Conservation (phyloP, 2,113 vertebrate genomes). For the Cercocebus atys region DNA sequence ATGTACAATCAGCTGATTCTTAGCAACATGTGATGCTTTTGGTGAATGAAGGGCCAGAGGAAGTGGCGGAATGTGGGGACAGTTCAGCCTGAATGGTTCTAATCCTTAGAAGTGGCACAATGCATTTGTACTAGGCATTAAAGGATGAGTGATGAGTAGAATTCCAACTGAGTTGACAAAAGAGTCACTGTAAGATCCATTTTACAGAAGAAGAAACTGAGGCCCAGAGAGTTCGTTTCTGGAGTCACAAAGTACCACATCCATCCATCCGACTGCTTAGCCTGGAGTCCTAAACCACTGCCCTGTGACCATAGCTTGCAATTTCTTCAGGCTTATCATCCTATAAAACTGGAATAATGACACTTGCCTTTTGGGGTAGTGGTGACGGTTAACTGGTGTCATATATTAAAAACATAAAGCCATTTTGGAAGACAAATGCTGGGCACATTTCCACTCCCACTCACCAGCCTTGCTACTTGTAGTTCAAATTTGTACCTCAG, state of each 20-base stretch:
- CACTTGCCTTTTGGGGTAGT: background rate
- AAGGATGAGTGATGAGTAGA: background rate
- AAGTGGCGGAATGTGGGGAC: background rate
- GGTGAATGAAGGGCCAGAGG: background rate
- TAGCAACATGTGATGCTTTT: background rate
- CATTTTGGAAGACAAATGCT: conserved; percentile 6
- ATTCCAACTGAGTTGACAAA: background rate
- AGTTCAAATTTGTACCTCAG: background rate
- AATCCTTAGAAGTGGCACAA: background rate
- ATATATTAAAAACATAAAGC: background rate
- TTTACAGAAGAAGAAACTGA: background rate
- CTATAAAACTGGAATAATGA: background rate
- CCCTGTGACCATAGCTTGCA: background rate
- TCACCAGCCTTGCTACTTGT: background rate
- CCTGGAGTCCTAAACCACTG: background rate
- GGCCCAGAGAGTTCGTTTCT: background rate
- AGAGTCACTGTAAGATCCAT: background rate
- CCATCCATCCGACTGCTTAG: background rate
- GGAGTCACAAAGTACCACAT: background rate
- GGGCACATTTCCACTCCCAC: background rate
- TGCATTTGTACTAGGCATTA: background rate
- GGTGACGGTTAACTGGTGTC: background rate
- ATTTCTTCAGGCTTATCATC: background rate
- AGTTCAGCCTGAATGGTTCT: background rate
- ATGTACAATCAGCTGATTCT: background rate